Evolutionary conservation across 2,113 vertebrate species (phyloP).

Genomic region (Leucopternis melanops): DNA sequence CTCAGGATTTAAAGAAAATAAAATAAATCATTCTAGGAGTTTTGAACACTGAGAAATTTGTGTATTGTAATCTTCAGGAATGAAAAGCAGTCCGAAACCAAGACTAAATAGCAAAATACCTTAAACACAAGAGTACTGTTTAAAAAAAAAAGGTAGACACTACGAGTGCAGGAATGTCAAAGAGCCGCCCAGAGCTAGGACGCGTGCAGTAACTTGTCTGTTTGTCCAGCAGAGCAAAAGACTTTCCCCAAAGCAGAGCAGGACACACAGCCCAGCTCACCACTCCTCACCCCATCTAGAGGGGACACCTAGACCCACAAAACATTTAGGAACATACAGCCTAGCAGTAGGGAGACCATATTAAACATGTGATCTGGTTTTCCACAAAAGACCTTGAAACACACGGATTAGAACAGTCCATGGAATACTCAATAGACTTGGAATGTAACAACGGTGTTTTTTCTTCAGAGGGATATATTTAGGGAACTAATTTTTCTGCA

Average conservation of each 20-base stretch:
- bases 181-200: background rate
- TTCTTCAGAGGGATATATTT: background rate
- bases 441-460: background rate
- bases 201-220: fast-evolving
- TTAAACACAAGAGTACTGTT: background rate
- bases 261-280: background rate
- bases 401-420: fast-evolving
- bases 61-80: background rate
- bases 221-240: background rate
- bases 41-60: background rate
- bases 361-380: background rate
- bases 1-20: background rate
- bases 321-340: background rate
- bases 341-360: background rate
- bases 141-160: background rate
- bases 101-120: background rate
- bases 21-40: background rate
- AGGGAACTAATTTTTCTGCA: background rate
- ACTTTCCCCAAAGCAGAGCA: background rate
- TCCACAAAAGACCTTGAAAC: background rate
- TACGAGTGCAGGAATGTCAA: background rate
- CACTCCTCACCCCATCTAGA: background rate
- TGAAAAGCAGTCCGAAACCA: background rate
- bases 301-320: background rate
- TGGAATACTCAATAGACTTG: background rate